A percentile compares a stretch with the other conserved stretches of the same genome.
Evolutionary conservation across 2,113 vertebrate species (phyloP).

Genomic region (Colinus virginianus): DNA sequence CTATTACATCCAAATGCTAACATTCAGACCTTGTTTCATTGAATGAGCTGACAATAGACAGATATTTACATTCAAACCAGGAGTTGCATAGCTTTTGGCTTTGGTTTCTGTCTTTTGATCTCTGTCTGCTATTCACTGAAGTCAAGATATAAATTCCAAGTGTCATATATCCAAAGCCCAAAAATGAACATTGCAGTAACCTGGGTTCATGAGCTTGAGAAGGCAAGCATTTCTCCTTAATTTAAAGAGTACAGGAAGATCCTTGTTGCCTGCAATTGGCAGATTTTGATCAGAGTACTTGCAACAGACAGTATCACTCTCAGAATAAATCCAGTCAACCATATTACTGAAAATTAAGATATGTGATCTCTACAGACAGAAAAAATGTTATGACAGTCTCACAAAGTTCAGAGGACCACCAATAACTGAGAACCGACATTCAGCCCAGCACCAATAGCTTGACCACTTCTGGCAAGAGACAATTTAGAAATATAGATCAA

Average conservation of each 20-base stretch:
- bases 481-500: background rate
- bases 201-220: rapidly evolving
- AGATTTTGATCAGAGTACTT: background rate
- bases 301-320: background rate
- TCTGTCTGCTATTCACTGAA: background rate
- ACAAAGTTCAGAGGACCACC: background rate
- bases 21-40: background rate
- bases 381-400: background rate
- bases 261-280: background rate
- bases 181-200: background rate
- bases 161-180: background rate
- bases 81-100: background rate
- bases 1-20: background rate
- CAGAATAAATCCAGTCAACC: background rate
- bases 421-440: background rate
- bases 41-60: background rate
- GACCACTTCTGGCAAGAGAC: background rate
- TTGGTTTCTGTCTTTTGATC: background rate
- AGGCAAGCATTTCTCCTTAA: background rate
- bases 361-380: background rate
- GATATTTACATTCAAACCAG: background rate
- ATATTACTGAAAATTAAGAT: background rate
- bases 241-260: background rate
- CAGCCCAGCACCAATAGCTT: background rate
- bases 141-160: background rate